Evolutionary conservation across 2,797 vertebrate genomes (phyloP).

Genomic region (Prunella strophiata): DNA sequence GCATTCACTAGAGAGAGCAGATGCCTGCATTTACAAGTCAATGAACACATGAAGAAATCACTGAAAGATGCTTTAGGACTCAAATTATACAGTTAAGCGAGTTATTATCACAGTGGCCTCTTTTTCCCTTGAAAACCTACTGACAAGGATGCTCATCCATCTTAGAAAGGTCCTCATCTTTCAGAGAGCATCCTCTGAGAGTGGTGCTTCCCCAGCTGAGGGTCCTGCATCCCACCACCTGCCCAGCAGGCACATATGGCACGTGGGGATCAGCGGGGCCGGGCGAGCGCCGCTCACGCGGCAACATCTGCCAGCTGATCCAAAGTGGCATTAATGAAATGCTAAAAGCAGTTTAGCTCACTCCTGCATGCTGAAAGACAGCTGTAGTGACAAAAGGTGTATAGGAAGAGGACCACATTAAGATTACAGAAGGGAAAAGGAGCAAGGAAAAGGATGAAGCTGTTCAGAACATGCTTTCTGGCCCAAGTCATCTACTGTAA

Average conservation of each 20-base stretch:
- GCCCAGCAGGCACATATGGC: neutral
- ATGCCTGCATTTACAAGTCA: neutral
- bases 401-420: neutral
- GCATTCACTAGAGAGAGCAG: neutral
- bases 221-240: neutral
- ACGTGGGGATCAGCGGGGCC: neutral
- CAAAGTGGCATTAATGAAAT: neutral
- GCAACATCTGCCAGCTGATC: conserved; percentile 28
- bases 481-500: neutral
- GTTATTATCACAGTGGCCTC: neutral
- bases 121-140: neutral
- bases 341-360: neutral
- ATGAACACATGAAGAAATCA: neutral
- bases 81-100: neutral
- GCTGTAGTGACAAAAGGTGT: neutral
- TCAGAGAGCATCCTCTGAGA: neutral
- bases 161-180: neutral
- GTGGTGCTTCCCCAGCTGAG: neutral
- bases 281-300: fast-evolving
- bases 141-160: neutral
- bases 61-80: neutral
- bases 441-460: neutral
- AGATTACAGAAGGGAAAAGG: neutral
- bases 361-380: neutral
- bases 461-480: neutral